Percentiles rank a stretch among this genome's conserved stretches.
These are phyloP conservation scores for Brevimyrus niger DNA, from an alignment of 2,113 vertebrate genomes.

Conservation along the genomic window DNA sequence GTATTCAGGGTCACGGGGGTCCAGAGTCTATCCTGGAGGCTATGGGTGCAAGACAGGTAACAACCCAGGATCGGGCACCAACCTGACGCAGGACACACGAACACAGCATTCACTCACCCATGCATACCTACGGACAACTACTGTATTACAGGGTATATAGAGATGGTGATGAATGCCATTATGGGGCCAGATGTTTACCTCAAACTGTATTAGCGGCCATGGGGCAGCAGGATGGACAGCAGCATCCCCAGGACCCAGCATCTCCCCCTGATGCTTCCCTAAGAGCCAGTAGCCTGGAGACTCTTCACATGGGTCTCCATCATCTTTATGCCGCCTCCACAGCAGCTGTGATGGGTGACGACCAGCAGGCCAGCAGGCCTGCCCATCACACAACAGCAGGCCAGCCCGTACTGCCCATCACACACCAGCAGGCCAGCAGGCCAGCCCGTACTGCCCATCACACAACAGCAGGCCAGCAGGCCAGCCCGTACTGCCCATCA, in stretches of 20 bases:
- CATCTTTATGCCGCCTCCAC: neutral
- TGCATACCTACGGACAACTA: too few relatives aligned
- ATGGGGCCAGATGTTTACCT: neutral
- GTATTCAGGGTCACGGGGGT: too few relatives aligned
- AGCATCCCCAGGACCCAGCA: neutral
- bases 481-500: neutral
- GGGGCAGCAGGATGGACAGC: neutral
- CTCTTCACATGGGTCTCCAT: neutral
- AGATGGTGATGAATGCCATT: neutral
- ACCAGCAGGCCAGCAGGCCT: neutral
- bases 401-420: neutral
- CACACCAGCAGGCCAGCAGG: neutral
- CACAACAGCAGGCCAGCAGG: too few relatives aligned
- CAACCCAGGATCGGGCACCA: too few relatives aligned
- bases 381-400: too few relatives aligned
- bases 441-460: too few relatives aligned
- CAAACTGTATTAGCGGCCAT: neutral
- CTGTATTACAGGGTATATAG: neutral
- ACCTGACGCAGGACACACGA: too few relatives aligned
- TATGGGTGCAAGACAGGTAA: too few relatives aligned
- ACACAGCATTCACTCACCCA: too few relatives aligned
- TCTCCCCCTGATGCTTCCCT: neutral
- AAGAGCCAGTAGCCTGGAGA: neutral
- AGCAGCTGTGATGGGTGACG: neutral
- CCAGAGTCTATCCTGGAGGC: too few relatives aligned